Evolutionary conservation across 2,797 vertebrate species (phyloP).

Genomic region (Myotis myotis): DNA sequence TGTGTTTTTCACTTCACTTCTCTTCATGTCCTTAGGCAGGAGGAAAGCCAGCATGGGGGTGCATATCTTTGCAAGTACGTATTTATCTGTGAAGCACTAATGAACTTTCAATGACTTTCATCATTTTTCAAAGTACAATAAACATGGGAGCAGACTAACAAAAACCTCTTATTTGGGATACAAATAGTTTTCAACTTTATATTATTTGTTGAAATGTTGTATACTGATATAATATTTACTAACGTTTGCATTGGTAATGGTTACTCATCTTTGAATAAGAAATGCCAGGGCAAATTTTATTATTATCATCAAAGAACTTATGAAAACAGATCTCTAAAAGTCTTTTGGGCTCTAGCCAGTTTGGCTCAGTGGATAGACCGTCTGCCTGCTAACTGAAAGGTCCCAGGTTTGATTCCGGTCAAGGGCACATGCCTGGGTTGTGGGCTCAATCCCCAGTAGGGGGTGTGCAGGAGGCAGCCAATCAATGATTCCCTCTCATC

Average conservation of each 20-base stretch:
- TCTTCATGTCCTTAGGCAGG: conserved; percentile 73
- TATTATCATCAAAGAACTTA: neutral
- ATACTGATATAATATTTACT: neutral
- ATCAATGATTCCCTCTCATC: too few species aligned
- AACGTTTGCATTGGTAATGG: neutral
- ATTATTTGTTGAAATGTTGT: neutral
- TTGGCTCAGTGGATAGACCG: too few species aligned
- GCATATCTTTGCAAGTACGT: conserved; percentile 64
- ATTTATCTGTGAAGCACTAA: conserved; percentile 79
- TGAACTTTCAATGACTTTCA: conserved; percentile 76
- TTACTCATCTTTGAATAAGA: conserved; percentile 21
- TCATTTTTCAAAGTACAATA: conserved; percentile 76
- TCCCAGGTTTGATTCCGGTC: too few species aligned
- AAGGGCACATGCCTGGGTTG: too few species aligned
- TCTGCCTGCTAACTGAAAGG: too few species aligned
- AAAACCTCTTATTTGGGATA: conserved; percentile 71
- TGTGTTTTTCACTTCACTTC: conserved; percentile 64
- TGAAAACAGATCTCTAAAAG: conserved; percentile 37
- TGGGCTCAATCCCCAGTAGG: too few species aligned
- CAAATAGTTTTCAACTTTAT: conserved; percentile 41
- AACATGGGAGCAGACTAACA: conserved; percentile 78
- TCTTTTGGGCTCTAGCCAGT: neutral
- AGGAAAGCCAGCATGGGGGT: conserved; percentile 76
- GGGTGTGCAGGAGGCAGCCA: too few species aligned
- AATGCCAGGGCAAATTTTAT: conserved; percentile 16